Conservation (phyloP, 2,888 invertebrate genomes). For the Zaprionus obscuricornis region DNA sequence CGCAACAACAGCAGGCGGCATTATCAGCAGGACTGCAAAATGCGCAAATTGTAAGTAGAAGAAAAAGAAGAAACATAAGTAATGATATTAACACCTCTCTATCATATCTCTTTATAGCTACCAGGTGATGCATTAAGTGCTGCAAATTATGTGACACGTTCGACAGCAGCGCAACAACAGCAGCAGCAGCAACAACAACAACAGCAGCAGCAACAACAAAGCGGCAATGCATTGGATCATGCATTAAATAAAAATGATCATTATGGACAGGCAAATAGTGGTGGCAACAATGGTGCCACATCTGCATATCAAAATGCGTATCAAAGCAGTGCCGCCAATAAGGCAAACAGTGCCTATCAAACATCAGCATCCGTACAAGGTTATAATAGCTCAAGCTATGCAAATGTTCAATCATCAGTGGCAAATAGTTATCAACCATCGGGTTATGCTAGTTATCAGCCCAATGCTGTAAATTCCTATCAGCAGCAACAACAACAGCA, state of each 20-base stretch:
- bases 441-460: constrained; percentile 82
- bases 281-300: constrained; percentile 62
- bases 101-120: constrained; percentile 18
- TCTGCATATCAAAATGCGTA: constrained; percentile 81
- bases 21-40: constrained; percentile 79
- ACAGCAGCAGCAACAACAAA: constrained; percentile 74
- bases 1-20: constrained; percentile 75
- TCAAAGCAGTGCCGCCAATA: constrained; percentile 78
- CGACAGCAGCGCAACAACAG: no score
- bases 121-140: constrained; percentile 80
- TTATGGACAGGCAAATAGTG: constrained; percentile 80
- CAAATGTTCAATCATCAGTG: constrained; percentile 82
- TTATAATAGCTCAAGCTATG: constrained; percentile 82
- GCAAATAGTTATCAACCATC: constrained; percentile 82
- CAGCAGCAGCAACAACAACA: no score
- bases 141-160: constrained; percentile 77
- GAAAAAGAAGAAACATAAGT: no score
- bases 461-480: constrained; percentile 82
- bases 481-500: constrained; percentile 79
- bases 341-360: constrained; percentile 80
- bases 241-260: constrained; percentile 82
- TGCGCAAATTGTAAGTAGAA: constrained; percentile 81
- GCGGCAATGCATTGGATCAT: constrained; percentile 81
- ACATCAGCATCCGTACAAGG: constrained; percentile 79
- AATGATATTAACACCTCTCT: not conserved